A percentile compares a stretch with the other conserved stretches of the same genome.
Evolutionary conservation across 2,888 invertebrate genomes (phyloP).

Genomic region (Pteria penguin): DNA sequence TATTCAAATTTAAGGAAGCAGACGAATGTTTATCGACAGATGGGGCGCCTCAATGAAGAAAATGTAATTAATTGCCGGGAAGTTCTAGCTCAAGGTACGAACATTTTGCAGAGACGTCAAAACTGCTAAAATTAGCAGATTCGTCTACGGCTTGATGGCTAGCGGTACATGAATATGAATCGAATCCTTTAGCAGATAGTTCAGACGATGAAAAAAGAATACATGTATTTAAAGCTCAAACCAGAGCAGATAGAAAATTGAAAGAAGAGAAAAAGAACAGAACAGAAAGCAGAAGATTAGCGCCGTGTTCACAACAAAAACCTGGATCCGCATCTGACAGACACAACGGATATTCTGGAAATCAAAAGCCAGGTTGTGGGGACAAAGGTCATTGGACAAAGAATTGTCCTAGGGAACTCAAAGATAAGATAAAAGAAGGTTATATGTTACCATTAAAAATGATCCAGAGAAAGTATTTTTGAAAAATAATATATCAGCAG

Average conservation of each 20-base stretch:
- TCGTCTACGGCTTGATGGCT: not conserved
- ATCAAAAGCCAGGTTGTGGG: not conserved
- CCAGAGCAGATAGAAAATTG: not conserved
- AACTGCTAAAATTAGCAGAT: not conserved
- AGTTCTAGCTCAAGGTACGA: not conserved
- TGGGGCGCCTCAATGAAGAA: not conserved
- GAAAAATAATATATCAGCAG: constrained; percentile 18
- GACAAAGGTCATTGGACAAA: not conserved
- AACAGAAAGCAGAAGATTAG: not conserved
- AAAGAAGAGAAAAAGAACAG: constrained; percentile 5
- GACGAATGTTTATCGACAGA: not conserved
- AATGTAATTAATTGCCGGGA: not conserved
- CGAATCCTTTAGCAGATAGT: not conserved
- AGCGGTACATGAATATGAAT: too few relatives aligned
- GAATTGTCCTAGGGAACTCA: not conserved
- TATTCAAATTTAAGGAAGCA: constrained; percentile 1
- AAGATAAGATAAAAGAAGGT: not conserved
- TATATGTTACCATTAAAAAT: constrained; percentile 3
- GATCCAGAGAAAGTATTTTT: not conserved
- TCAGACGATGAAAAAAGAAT: constrained; percentile 5
- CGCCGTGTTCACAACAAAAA: not conserved
- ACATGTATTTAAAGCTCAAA: constrained; percentile 8
- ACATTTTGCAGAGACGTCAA: too few relatives aligned
- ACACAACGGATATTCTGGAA: not conserved
- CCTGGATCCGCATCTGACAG: not conserved